Base-by-base conservation (phyloP, 2,888 invertebrate species). In the Agonopterix alstromeriana region DNA sequence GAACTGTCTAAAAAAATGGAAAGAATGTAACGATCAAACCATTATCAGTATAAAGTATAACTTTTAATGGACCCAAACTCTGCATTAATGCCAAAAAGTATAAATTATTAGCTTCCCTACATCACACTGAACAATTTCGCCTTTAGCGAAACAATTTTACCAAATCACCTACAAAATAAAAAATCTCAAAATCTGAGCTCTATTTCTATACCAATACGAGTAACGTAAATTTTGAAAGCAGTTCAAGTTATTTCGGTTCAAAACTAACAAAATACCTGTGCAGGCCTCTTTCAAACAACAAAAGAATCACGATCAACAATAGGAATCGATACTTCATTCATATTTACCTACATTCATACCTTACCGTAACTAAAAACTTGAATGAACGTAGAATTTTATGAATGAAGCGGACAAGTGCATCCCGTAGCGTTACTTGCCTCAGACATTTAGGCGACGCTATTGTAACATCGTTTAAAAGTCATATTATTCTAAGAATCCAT, bases 311-410 rank as follows among this genome's bases (percentile, higher is more conserved):
- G 50, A 59, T 55, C 58, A 50, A 69, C 68, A 71, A 76, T 61
- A n/a, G 58, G 65, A 64, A 65, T 54, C 65, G 63, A 71, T 66
- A 69, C 60, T 62, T 66, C 75, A 82, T 81, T 78, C 77, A 74
- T 59, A 57, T 36, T 48, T 42, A 35, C 42, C 1, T 27, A 45
- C 42, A 47, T 49, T 42, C 48, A 54, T 53, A 48, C 38, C 53
- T 56, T 48, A 67, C 73, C 73, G 73, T 74, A 58, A 66, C 73
- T 67, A 76, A 74, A 27, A 62, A 55, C 56, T 61, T 77, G 73
- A 78, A 79, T 78, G 78, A 79, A 78, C 72, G 72, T 72, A 72
- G 60, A 61, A 65, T 62, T 66, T 53, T 58, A 66, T 73, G 72
- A 74, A 81, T 78, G 74, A 42, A 42, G 38, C 45, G 56, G 57